A percentile compares a stretch with the other conserved stretches of the same genome.
phyloP scores from a whole-genome alignment of 2,888 invertebrate genomes.

The Brachynemurus nebulosus region DNA sequence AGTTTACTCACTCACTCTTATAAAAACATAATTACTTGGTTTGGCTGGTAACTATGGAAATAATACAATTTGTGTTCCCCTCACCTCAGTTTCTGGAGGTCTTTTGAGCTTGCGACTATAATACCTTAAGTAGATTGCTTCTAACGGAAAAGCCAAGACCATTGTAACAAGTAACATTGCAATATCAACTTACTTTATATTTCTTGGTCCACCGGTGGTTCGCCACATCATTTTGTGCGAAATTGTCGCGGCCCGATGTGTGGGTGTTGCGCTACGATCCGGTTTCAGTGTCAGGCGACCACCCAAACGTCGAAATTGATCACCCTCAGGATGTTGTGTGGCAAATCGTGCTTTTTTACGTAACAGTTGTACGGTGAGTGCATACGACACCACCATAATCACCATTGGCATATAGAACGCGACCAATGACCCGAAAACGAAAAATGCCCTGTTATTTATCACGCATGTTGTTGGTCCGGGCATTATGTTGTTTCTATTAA shows the following conservation, averaged over 20 bases:
- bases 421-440: conserved; percentile 82
- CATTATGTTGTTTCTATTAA: conserved; percentile 67
- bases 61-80: no score
- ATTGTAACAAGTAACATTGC: not conserved
- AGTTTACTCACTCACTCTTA: no score
- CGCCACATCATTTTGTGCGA: conserved; percentile 30
- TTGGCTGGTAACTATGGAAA: no score
- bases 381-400: conserved; percentile 87
- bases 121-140: no score
- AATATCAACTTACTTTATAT: conserved; percentile 3
- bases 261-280: not conserved
- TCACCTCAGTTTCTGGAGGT: no score
- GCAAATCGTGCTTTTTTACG: conserved; percentile 64
- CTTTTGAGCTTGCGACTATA: no score
- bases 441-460: conserved; percentile 73
- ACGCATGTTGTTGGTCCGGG: conserved; percentile 61
- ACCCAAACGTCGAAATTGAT: conserved; percentile 28
- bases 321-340: conserved; percentile 37
- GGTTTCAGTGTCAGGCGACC: conserved; percentile 27
- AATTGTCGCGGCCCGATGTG: no score
- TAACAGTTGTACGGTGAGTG: conserved; percentile 75
- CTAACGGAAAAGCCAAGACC: no score
- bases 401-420: conserved; percentile 94
- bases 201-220: conserved; percentile 29
- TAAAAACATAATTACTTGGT: no score